Evolutionary conservation across 1,140 invertebrate genomes (phyloP).

Genomic region (Drosophila tani): DNA sequence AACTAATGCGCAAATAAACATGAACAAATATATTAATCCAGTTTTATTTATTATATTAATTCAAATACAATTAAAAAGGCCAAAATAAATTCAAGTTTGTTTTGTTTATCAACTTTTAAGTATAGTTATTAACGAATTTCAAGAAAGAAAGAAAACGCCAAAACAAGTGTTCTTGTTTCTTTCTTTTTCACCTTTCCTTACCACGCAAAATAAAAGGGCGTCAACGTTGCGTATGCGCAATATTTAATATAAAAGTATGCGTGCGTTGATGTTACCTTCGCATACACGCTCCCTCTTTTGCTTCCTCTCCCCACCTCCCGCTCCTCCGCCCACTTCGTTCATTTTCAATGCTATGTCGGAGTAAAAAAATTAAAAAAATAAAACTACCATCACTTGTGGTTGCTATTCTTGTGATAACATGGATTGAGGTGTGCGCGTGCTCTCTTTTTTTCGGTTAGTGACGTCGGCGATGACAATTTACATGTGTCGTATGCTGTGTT

Average conservation of each 20-base stretch:
- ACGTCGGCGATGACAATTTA: constrained; percentile 55
- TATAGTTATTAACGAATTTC: too few species aligned
- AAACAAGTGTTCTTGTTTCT: too few species aligned
- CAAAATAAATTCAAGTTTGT: too few species aligned
- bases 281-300: constrained; percentile 21
- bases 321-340: neutral
- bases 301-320: neutral
- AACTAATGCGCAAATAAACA: too few species aligned
- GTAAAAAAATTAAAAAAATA: constrained; percentile 23
- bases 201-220: constrained; percentile 28
- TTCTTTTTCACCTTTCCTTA: too few species aligned
- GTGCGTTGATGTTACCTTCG: constrained; percentile 33
- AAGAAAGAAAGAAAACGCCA: too few species aligned
- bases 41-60: too few species aligned
- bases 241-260: constrained; percentile 27
- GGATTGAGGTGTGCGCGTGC: constrained; percentile 45
- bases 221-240: constrained; percentile 54
- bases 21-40: too few species aligned
- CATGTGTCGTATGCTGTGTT: constrained; percentile 58
- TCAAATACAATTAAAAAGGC: too few species aligned
- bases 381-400: constrained; percentile 57
- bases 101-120: too few species aligned
- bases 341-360: constrained; percentile 62
- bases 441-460: constrained; percentile 33
- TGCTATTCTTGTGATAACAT: constrained; percentile 44